Evolutionary conservation across 2,113 vertebrate species (phyloP).

Genomic region (Grantiella picta): DNA sequence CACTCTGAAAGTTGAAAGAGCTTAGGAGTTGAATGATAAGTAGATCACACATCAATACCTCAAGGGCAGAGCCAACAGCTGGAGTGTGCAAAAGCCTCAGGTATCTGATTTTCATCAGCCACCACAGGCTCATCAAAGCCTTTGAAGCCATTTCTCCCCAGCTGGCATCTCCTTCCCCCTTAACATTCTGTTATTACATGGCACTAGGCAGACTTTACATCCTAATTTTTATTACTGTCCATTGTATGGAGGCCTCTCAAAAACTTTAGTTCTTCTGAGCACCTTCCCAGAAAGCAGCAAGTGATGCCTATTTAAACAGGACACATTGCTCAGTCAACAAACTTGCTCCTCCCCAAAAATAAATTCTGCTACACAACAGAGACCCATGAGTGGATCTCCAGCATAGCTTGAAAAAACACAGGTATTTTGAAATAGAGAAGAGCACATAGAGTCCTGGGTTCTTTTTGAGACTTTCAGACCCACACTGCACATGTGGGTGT

Average conservation of each 20-base stretch:
- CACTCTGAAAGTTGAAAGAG: background rate
- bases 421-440: background rate
- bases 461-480: background rate
- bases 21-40: background rate
- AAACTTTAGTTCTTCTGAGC: background rate
- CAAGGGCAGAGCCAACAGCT: background rate
- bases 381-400: background rate
- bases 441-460: background rate
- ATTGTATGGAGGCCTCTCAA: background rate
- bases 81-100: background rate
- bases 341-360: background rate
- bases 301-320: background rate
- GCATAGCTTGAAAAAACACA: background rate
- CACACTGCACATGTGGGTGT: background rate
- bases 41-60: background rate
- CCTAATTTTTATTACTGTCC: background rate
- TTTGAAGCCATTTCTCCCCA: background rate
- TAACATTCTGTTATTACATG: background rate
- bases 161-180: background rate
- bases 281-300: background rate
- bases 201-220: background rate
- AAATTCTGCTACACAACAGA: background rate
- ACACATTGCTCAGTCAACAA: background rate
- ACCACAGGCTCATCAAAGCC: background rate
- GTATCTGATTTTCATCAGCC: background rate